Evolutionary conservation across 2,888 invertebrate species (phyloP), one percentile per base, ranked within the genome.

Genomic region (Atrina japonica): DNA sequence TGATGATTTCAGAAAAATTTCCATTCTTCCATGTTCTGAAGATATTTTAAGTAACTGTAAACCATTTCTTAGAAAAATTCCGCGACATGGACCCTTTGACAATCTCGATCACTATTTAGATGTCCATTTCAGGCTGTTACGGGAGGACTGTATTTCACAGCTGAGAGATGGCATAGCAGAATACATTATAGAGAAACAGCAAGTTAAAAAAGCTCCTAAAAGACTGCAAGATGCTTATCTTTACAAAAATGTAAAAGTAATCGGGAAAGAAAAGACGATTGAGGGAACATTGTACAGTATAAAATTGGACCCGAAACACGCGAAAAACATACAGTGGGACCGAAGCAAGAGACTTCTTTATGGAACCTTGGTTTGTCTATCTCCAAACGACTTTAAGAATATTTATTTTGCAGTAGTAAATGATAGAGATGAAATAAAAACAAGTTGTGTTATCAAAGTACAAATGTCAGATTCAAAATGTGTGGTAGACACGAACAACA

Each of bases 131-230:
- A 93, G 95, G 25, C 91, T 96, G 40, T 87, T 97, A 50, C 91
- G 95, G 29, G 96, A 96, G 91, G 96, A 97, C 90, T 96, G 95
- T 85, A 92, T 95, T 35, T 92, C 93, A 21, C 95, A 96, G 0
- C 88, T 97, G 30, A 91, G 95, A 45, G 93, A 94, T 82, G 95
- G 94, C 73, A 92, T 95, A 86, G 87, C 88, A 77, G 92, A 92
- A 85, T 93, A 93, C 81, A 85, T 92, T 75, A 18, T 9, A 27
- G 25, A 23, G 27, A 64, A 52, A 11, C 18, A 18, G 25, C 23
- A 23, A 6, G 35, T 23, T n/a, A 43, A 41, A 16, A 40, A 56
- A 9, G 40, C 14, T 27, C 14, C 30, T 23, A 29, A 5, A 41
- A 47, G 52, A 63, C 21, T 58, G 27, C 50, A 63, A 16, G 63